phyloP scores from a whole-genome alignment of 1,140 invertebrate genomes.

The Drosophila saltans region DNA sequence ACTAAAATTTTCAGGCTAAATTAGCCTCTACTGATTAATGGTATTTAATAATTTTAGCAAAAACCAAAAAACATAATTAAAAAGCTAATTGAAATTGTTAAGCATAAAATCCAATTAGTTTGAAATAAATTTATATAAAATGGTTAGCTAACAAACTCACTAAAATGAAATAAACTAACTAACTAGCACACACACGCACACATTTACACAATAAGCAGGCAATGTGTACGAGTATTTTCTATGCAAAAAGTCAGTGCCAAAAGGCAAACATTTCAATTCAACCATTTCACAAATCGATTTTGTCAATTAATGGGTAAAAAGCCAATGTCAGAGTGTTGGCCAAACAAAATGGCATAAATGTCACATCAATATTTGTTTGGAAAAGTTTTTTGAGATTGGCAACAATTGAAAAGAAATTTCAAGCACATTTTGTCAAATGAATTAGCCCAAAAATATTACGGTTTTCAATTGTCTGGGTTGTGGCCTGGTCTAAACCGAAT shows the following conservation, averaged over 20 bases:
- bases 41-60: constrained; percentile 12
- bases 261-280: constrained; percentile 23
- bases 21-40: constrained; percentile 9
- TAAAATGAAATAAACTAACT: constrained; percentile 25
- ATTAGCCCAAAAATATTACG: constrained; percentile 36
- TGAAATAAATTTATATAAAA: constrained; percentile 25
- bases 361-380: constrained; percentile 16
- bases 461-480: constrained; percentile 26
- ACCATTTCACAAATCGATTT: constrained; percentile 61
- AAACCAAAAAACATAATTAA: constrained; percentile 51
- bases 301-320: constrained; percentile 36
- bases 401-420: constrained; percentile 4
- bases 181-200: constrained; percentile 28
- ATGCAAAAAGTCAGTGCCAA: constrained; percentile 59
- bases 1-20: constrained; percentile 6
- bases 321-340: constrained; percentile 66
- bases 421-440: constrained; percentile 1
- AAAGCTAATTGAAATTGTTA: constrained; percentile 69
- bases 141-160: constrained; percentile 34
- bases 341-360: constrained; percentile 47
- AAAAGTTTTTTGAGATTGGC: constrained; percentile 27
- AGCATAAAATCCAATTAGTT: constrained; percentile 60
- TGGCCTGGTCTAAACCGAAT: background rate
- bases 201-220: constrained; percentile 52
- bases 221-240: constrained; percentile 17